Evolutionary conservation across 37 sponge, comb jelly and placozoan species (phyloP), one percentile per base, ranked within the genome.

Genomic region (Petrosia ficiformis): DNA sequence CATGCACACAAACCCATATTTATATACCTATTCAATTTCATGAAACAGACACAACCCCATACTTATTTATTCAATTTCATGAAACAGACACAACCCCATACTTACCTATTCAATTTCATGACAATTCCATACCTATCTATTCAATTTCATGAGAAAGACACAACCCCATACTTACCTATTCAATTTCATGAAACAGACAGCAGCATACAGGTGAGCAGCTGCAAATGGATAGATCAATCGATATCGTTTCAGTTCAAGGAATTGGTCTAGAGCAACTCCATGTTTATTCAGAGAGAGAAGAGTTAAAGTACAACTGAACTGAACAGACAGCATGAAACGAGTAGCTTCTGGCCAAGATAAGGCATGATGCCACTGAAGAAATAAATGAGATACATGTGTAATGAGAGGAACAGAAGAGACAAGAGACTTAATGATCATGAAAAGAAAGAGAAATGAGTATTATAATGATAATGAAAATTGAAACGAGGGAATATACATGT

Each of bases 321-420:
- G 74, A 21, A 81, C 56, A 40, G 82, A 60, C 38, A 81, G 57
- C 25, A 73, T 25, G 57, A 81, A 81, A 38, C 58, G 39, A 31
- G 67, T 32, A 65, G 73, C 44, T 26, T 81, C 82, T 0, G 14
- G n/a, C 34, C 29, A 61, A 1, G 3, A 35, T 74, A 63, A 30
- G 25, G 73, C 72, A 26, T 57, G 1, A 58, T 65, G 42, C 82
- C 82, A 81, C 82, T 81, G 52, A 14, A 57, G n/a, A 4, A 42
- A 26, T n/a, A n/a, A n/a, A n/a, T n/a, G n/a, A n/a, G n/a, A n/a
- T n/a, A n/a, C n/a, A n/a, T n/a, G n/a, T n/a, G n/a, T n/a, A n/a
- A n/a, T n/a, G n/a, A n/a, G n/a, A n/a, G n/a, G n/a, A n/a, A n/a
- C n/a, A n/a, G n/a, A n/a, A n/a, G n/a, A n/a, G n/a, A n/a, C n/a